Percentiles rank a stretch among this genome's conserved stretches.
These are phyloP conservation scores for Hippocampus comes DNA, from an alignment of 2,113 vertebrate genomes.

Conservation along the genomic window DNA sequence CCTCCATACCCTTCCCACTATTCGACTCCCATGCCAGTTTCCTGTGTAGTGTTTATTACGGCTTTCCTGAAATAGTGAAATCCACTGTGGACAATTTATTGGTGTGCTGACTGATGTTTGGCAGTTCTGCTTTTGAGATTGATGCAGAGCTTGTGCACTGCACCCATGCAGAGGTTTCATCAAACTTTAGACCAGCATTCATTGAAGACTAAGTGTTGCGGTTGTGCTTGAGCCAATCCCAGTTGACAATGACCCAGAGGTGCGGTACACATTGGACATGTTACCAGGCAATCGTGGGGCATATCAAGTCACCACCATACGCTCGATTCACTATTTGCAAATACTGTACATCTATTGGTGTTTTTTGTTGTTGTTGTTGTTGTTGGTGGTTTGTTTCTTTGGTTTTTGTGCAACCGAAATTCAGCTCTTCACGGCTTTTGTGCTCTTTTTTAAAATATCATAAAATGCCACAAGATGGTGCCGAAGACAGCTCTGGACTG, in stretches of 20 bases:
- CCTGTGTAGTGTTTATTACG: conserved; percentile 40
- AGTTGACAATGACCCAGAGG: background rate
- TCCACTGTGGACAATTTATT: conserved; percentile 37
- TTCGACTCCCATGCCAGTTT: conserved; percentile 37
- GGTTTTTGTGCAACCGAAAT: too few relatives aligned
- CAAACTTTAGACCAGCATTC: conserved; percentile 26
- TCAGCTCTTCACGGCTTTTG: background rate
- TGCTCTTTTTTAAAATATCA: background rate
- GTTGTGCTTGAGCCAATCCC: background rate
- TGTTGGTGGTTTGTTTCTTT: background rate
- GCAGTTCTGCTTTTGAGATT: conserved; percentile 42
- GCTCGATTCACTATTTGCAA: background rate
- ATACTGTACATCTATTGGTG: background rate
- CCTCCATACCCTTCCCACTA: conserved; percentile 23
- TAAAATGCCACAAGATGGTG: background rate
- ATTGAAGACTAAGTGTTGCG: background rate
- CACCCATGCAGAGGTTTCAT: conserved; percentile 36
- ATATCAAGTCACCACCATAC: background rate
- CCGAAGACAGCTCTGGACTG: background rate
- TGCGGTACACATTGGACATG: background rate
- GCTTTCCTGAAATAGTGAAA: conserved; percentile 39
- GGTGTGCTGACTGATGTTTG: conserved; percentile 60
- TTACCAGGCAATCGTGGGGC: background rate
- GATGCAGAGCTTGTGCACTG: conserved; percentile 41
- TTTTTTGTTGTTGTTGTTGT: background rate